phyloP scores from a whole-genome alignment of 2,888 invertebrate genomes.

The Agrochola litura region DNA sequence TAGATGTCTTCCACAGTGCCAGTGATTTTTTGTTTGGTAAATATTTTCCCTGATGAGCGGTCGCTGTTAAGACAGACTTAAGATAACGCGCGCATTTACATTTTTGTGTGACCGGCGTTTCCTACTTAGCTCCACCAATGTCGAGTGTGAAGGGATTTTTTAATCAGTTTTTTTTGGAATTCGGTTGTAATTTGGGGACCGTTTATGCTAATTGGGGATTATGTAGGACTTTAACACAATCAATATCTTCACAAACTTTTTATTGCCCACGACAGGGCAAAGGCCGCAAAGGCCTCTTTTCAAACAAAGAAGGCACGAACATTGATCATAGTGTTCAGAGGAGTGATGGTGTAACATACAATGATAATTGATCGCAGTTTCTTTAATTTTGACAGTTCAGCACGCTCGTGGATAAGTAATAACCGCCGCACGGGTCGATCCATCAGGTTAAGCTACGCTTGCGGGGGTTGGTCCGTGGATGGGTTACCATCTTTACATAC shows the following conservation, averaged over 20 bases:
- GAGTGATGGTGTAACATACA: no score
- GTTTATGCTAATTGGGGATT: constrained; percentile 68
- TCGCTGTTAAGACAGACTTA: constrained; percentile 56
- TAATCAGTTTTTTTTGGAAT: constrained; percentile 3
- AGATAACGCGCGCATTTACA: constrained; percentile 80
- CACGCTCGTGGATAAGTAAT: no score
- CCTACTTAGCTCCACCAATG: constrained; percentile 61
- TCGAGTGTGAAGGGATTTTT: constrained; percentile 74
- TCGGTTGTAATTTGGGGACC: constrained; percentile 58
- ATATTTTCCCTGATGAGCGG: constrained; percentile 85
- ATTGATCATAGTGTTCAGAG: not conserved
- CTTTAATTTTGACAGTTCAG: no score
- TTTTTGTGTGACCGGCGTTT: constrained; percentile 73
- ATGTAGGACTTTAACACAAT: constrained; percentile 3
- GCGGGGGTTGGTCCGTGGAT: no score
- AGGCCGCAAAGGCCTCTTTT: not conserved
- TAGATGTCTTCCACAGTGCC: constrained; percentile 75
- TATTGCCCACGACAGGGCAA: not conserved
- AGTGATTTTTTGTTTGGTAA: constrained; percentile 85
- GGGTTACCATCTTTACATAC: no score
- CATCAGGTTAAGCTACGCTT: no score
- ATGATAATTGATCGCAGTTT: no score
- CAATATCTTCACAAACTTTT: no score
- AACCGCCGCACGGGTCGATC: no score
- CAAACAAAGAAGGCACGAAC: not conserved